Evolutionary conservation across 1,140 invertebrate genomes (phyloP), one percentile per base, ranked within the genome.

Genomic region (Drosophila kurseongensis): DNA sequence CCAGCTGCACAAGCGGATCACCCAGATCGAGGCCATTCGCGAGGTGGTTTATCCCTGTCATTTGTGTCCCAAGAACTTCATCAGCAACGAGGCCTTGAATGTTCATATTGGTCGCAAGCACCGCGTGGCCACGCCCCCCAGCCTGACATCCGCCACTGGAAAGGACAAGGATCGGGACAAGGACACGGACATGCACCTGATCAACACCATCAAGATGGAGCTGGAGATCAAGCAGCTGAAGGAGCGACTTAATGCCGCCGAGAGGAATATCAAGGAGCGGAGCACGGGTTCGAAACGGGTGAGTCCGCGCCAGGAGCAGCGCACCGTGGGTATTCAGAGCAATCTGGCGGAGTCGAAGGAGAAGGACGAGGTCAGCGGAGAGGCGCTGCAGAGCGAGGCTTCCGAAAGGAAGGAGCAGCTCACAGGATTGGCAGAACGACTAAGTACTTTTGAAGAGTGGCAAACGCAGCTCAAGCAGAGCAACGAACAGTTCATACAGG

Each of bases 151-250:
- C 5, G 38, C 5, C 51, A 54, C 14, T 23, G 75, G 29, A 60
- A 74, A 69, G 23, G 75, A 54, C 1, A 61, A 56, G 44, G 54
- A 59, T 40, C 65, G 41, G 54, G 78, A 78, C 2, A 75, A 72
- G 16, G 84, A 91, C n/a, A 92, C 82, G 18, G 91, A 92, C 50
- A 36, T 82, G 27, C 72, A 80, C 1, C 58, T 92, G n/a, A 92
- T 92, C 7, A 92, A 91, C 12, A 81, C 91, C 1, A 92, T 92
- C 9, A 92, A 92, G 56, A 82, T 92, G 68, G 91, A 92, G 41
- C 75, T 92, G 51, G 91, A 92, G 61, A 91, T 92, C 6, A 92
- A 92, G 54, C 91, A 92, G 27, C 57, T 92, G 1, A 92, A 92
- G 48, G 91, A 92, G 36, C 81, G 91, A 4, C 75, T 92, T 0